Evolutionary conservation across 2,888 invertebrate species (phyloP), one percentile per base, ranked within the genome.

Genomic region (Drosophila acutilabella): DNA sequence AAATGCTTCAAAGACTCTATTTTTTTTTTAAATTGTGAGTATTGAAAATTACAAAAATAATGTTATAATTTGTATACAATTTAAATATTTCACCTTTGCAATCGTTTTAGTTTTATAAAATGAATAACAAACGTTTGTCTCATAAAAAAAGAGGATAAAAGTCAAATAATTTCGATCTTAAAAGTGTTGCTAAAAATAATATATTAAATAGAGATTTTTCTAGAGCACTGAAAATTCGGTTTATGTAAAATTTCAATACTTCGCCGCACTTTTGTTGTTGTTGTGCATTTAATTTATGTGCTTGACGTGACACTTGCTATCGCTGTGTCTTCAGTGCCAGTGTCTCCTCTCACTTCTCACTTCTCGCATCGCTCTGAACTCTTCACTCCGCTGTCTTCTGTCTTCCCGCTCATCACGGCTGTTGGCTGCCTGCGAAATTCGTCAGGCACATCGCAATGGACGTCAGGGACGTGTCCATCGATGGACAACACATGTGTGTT

Each of bases 291-390:
- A 89, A 90, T 88, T 89, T 90, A 89, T 90, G 88, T 81, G 68
- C 73, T 77, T 79, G 86, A 90, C 90, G 91, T 89, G 90, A 90
- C 91, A 91, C 89, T 91, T 90, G 90, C 87, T 89, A 87, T 81
- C 90, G 71, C 64, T 65, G 71, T 41, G 59, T 67, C 65, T 64
- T 67, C 67, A 47, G 47, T 51, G 50, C 53, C 57, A 44, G 41
- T 16, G 36, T 13, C 44, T 47, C 8, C 30, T 30, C 30, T 30
- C 30, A 2, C 26, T 7, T 30, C 30, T 30, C 30, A 2, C 26
- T 7, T 23, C 53, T 47, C 52, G 47, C 7, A 5, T 48, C 53
- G n/a, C 30, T 50, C 50, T 47, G 50, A 47, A 20, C n/a, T 33
- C 48, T 50, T 13, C 4, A 13, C 18, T 6, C 48, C 11, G 1